phyloP scores from a whole-genome alignment of 2,797 vertebrate genomes.

The Antrozous pallidus region DNA sequence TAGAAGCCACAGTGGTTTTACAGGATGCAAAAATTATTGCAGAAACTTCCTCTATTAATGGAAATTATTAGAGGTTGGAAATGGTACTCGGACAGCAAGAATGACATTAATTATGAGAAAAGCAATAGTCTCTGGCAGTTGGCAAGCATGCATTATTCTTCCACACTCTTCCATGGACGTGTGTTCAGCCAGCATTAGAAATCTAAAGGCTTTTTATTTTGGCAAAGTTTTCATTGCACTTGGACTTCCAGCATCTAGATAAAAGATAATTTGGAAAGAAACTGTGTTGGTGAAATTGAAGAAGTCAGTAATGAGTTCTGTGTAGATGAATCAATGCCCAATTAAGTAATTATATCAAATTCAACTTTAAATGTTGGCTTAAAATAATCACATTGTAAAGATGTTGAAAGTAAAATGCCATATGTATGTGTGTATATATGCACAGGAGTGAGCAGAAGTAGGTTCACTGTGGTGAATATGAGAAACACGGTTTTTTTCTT shows the following conservation, averaged over 20 bases:
- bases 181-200: constrained; percentile 63
- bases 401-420: constrained; percentile 53
- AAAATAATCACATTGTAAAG: constrained; percentile 71
- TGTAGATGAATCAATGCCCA: constrained; percentile 74
- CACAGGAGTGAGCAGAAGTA: background rate
- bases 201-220: constrained; percentile 75
- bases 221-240: constrained; percentile 69
- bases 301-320: constrained; percentile 70
- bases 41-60: constrained; percentile 77
- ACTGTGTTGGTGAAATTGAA: constrained; percentile 74
- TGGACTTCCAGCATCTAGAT: constrained; percentile 68
- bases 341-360: constrained; percentile 78
- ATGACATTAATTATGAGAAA: constrained; percentile 61
- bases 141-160: constrained; percentile 67
- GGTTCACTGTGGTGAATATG: background rate
- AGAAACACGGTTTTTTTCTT: background rate
- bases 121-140: constrained; percentile 48
- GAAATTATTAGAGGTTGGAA: constrained; percentile 69
- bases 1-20: constrained; percentile 61
- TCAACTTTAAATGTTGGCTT: constrained; percentile 73
- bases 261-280: constrained; percentile 75
- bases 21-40: constrained; percentile 72
- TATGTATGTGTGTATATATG: constrained; percentile 28
- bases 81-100: constrained; percentile 61
- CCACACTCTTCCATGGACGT: constrained; percentile 49